These are phyloP conservation scores for Gobionotothen gibberifrons DNA, from an alignment of 2,797 vertebrate species.

Conservation along the genomic window DNA sequence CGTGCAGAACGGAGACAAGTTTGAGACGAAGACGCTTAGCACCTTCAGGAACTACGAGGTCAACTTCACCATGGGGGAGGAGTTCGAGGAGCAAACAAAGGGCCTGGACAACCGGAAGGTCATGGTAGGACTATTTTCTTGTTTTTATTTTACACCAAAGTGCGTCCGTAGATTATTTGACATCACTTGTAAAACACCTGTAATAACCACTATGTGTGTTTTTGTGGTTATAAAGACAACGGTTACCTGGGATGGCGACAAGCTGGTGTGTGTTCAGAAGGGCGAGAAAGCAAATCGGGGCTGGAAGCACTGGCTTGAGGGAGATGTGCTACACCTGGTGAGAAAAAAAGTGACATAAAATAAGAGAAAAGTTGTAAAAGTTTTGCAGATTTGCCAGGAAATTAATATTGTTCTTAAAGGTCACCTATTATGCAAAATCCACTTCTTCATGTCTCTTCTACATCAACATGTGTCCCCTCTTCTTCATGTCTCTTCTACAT, in stretches of 20 bases:
- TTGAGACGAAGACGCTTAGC: constrained; percentile 91
- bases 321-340: constrained; percentile 91
- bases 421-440: too few relatives aligned
- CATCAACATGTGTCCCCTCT: too few relatives aligned
- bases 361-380: not conserved
- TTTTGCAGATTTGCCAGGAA: too few relatives aligned
- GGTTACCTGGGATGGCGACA: constrained; percentile 93
- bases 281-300: constrained; percentile 96
- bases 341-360: constrained; percentile 50
- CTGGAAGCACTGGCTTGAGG: constrained; percentile 97
- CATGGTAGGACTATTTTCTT: constrained; percentile 78
- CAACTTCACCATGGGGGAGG: constrained; percentile 88
- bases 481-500: too few relatives aligned
- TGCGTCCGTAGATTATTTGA: not conserved
- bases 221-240: constrained; percentile 80
- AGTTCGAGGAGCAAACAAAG: constrained; percentile 92
- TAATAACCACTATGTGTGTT: not conserved
- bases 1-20: constrained; percentile 88
- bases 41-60: constrained; percentile 92
- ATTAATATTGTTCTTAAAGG: too few relatives aligned
- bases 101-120: constrained; percentile 88
- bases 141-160: not conserved
- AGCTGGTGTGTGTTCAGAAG: constrained; percentile 91
- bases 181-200: not conserved
- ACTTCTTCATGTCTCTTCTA: too few relatives aligned